Conservation (phyloP, 2,888 invertebrate genomes). For the Danaus chrysippus region DNA sequence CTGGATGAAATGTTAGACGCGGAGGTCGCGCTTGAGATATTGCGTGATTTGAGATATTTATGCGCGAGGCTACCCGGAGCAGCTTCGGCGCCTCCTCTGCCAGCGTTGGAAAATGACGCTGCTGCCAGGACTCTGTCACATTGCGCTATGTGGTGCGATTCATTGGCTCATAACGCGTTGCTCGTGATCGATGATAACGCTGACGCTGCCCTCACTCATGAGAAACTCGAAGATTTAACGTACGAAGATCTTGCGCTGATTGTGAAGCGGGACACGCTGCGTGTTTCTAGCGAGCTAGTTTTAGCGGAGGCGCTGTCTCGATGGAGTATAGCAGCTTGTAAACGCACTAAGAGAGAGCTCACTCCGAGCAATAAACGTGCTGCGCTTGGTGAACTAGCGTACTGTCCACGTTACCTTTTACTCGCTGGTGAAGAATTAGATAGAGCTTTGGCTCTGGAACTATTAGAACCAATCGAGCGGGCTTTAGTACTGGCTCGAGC, state of each 20-base stretch:
- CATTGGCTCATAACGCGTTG: constrained; percentile 83
- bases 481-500: constrained; percentile 66
- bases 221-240: constrained; percentile 77
- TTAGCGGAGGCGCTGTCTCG: constrained; percentile 81
- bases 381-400: constrained; percentile 75
- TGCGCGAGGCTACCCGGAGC: constrained; percentile 67
- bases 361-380: constrained; percentile 67
- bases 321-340: constrained; percentile 71
- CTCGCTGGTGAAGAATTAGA: constrained; percentile 83
- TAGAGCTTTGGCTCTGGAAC: constrained; percentile 69
- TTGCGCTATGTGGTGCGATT: constrained; percentile 77
- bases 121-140: constrained; percentile 64
- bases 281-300: constrained; percentile 80
- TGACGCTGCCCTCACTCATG: constrained; percentile 61
- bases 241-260: constrained; percentile 82
- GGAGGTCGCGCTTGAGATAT: constrained; percentile 82
- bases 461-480: constrained; percentile 70
- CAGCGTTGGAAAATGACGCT: constrained; percentile 59
- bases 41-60: constrained; percentile 76
- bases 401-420: constrained; percentile 82
- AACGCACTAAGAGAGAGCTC: constrained; percentile 64
- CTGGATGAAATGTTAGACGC: constrained; percentile 82
- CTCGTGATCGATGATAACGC: constrained; percentile 70
- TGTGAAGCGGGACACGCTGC: constrained; percentile 82
- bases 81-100: constrained; percentile 73